A percentile compares a stretch with the other conserved stretches of the same genome.
phyloP scores from a whole-genome alignment of 2,113 vertebrate genomes.

The Chiloscyllium plagiosum region DNA sequence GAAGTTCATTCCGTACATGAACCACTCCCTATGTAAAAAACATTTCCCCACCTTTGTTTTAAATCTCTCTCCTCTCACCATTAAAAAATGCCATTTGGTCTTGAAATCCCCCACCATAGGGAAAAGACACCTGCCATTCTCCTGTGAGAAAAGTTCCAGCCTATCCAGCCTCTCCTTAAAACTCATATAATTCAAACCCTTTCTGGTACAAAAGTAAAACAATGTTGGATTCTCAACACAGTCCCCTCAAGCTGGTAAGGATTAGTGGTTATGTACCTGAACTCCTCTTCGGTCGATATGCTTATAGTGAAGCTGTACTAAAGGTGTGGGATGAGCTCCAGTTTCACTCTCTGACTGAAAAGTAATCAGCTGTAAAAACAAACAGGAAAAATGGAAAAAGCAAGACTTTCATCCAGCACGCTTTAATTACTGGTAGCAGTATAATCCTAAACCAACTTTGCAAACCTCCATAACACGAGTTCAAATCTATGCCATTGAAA shows the following conservation, averaged over 20 bases:
- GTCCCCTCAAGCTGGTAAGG: background rate
- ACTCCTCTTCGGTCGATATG: constrained; percentile 81
- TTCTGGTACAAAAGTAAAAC: background rate
- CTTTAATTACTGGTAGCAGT: background rate
- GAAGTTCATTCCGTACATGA: too few species aligned
- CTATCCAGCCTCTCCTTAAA: too few species aligned
- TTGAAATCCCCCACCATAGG: too few species aligned
- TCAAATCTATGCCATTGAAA: background rate
- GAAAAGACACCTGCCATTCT: too few species aligned
- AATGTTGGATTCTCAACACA: background rate
- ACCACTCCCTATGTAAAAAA: too few species aligned
- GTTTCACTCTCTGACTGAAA: constrained; percentile 63
- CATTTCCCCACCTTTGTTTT: too few species aligned
- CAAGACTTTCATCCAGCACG: constrained; percentile 35
- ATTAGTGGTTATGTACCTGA: constrained; percentile 66
- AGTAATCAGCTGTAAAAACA: constrained; percentile 70
- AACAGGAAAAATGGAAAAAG: constrained; percentile 37
- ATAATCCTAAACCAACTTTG: background rate
- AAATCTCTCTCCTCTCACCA: too few species aligned
- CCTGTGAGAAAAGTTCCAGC: too few species aligned
- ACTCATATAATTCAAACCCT: background rate
- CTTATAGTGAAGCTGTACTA: constrained; percentile 90
- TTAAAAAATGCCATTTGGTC: too few species aligned
- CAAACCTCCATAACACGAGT: background rate
- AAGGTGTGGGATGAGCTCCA: constrained; percentile 55